phyloP scores from a whole-genome alignment of 2,797 vertebrate species.

The Limnodromus scolopaceus region DNA sequence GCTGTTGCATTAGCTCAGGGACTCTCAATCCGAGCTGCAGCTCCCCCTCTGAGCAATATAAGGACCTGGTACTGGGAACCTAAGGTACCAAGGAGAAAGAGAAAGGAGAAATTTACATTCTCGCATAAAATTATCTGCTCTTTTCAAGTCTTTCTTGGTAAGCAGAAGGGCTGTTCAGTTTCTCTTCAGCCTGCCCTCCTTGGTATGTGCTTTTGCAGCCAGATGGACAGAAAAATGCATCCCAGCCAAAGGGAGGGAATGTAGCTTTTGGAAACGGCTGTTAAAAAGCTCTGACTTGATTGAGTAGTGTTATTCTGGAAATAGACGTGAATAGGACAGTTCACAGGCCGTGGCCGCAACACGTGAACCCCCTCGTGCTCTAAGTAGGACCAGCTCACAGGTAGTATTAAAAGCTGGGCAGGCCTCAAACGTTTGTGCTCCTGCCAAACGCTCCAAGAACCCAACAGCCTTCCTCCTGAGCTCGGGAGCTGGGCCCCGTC shows the following conservation, averaged over 20 bases:
- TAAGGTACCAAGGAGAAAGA: neutral
- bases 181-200: neutral
- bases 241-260: neutral
- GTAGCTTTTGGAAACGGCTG: slow-evolving; percentile 26
- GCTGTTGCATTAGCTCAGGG: neutral
- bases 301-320: neutral
- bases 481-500: neutral
- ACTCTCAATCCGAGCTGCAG: neutral
- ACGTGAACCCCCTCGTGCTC: neutral
- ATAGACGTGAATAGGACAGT: neutral
- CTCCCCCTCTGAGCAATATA: neutral
- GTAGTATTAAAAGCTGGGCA: neutral
- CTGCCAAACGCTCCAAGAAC: neutral
- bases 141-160: neutral
- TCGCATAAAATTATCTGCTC: neutral
- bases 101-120: neutral
- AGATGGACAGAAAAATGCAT: neutral
- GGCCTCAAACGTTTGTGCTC: neutral
- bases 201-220: slow-evolving; percentile 35
- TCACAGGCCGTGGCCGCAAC: neutral
- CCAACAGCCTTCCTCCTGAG: neutral
- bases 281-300: neutral
- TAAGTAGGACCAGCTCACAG: neutral
- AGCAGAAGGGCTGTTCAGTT: neutral
- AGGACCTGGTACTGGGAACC: neutral